These are phyloP conservation scores for Penaeus japonicus DNA, from an alignment of 1,140 invertebrate species.

Conservation along the genomic window DNA sequence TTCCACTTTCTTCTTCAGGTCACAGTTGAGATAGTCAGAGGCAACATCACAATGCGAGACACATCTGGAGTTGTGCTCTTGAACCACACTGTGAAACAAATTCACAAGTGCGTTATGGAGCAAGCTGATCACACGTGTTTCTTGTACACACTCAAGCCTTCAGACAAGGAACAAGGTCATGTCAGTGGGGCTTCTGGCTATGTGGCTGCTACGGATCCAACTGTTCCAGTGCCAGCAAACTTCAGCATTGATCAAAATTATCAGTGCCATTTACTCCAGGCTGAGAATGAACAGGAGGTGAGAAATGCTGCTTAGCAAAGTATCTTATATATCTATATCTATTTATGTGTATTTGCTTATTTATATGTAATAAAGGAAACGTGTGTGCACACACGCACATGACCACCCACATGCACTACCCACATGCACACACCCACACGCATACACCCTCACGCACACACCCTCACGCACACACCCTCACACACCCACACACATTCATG, in stretches of 20 bases:
- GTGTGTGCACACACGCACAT: no score
- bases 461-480: no score
- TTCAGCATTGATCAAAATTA: slow-evolving; percentile 46
- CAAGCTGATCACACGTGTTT: slow-evolving; percentile 58
- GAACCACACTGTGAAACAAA: slow-evolving; percentile 53
- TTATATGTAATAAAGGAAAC: no score
- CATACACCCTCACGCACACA: no score
- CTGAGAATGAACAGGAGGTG: slow-evolving; percentile 52
- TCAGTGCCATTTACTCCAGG: slow-evolving; percentile 55
- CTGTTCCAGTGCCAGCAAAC: slow-evolving; percentile 42
- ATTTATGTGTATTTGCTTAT: no score
- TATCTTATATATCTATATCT: background rate
- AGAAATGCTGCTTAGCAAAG: background rate
- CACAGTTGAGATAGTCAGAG: slow-evolving; percentile 47
- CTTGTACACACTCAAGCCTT: slow-evolving; percentile 51
- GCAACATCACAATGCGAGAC: slow-evolving; percentile 43
- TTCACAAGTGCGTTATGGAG: slow-evolving; percentile 59
- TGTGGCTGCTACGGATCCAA: slow-evolving; percentile 23
- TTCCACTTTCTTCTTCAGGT: slow-evolving; percentile 36
- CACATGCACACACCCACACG: no score
- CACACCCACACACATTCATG: no score
- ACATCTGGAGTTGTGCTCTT: slow-evolving; percentile 29
- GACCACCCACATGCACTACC: no score
- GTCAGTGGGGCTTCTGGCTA: slow-evolving; percentile 31
- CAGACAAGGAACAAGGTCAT: slow-evolving; percentile 32